Evolutionary conservation across 2,797 vertebrate genomes (phyloP).

Genomic region (Synanceia verrucosa): DNA sequence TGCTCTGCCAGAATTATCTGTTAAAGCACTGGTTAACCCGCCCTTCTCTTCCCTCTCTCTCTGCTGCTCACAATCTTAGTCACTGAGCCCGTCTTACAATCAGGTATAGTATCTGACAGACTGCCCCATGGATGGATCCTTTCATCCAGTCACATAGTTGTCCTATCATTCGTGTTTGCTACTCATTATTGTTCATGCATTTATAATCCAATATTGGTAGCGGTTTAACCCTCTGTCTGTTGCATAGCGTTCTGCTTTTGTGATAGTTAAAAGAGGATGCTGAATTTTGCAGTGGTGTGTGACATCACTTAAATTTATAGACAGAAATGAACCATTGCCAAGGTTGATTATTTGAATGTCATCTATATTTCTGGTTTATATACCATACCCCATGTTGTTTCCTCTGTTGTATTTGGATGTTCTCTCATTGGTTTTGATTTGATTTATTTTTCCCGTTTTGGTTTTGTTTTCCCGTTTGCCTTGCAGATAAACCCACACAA

Average conservation of each 20-base stretch:
- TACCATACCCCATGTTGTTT: constrained; percentile 23
- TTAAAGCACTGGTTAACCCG: constrained; percentile 68
- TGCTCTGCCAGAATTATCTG: constrained; percentile 72
- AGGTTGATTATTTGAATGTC: constrained; percentile 36
- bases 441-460: neutral
- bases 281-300: neutral
- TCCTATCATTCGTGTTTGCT: constrained; percentile 46
- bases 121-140: constrained; percentile 49
- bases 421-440: constrained; percentile 17
- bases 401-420: constrained; percentile 28
- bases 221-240: constrained; percentile 58
- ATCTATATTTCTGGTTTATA: constrained; percentile 23
- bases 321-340: constrained; percentile 57
- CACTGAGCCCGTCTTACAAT: constrained; percentile 98
- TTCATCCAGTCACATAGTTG: constrained; percentile 30
- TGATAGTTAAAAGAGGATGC: neutral
- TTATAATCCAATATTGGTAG: constrained; percentile 39
- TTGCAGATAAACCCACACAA: neutral
- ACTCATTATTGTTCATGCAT: constrained; percentile 39
- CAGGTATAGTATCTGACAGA: constrained; percentile 92
- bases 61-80: constrained; percentile 89
- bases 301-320: constrained; percentile 9
- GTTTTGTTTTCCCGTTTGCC: constrained; percentile 11
- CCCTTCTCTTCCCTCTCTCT: constrained; percentile 77
- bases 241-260: constrained; percentile 1